A percentile compares a stretch with the other conserved stretches of the same genome.
These are phyloP conservation scores for Oligia latruncula DNA, from an alignment of 2,888 invertebrate genomes.

Conservation along the genomic window DNA sequence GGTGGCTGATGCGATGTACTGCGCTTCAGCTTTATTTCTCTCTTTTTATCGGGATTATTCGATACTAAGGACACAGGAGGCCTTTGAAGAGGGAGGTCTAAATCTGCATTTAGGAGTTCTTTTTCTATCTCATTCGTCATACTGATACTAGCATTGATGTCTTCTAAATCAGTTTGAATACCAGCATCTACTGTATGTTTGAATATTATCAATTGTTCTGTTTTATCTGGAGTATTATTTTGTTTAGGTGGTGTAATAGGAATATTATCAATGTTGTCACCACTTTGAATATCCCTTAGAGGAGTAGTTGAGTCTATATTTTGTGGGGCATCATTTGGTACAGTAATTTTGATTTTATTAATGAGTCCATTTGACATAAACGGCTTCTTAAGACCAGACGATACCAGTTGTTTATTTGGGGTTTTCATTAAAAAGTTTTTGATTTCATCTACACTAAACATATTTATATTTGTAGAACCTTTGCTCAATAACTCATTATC, in stretches of 20 bases:
- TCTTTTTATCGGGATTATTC: conserved; percentile 45
- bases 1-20: conserved; percentile 43
- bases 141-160: conserved; percentile 18
- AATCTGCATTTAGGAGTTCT: conserved; percentile 1
- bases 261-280: conserved; percentile 5
- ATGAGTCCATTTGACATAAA: conserved; percentile 25
- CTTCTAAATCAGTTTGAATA: conserved; percentile 70
- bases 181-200: conserved; percentile 67
- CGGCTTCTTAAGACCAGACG: conserved; percentile 24
- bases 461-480: conserved; percentile 59
- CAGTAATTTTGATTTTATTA: conserved; percentile 56
- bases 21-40: conserved; percentile 69
- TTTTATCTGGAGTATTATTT: conserved; percentile 17
- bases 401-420: conserved; percentile 5
- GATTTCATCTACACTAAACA: conserved; percentile 71
- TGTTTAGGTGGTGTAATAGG: not conserved
- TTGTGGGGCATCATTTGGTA: conserved; percentile 40
- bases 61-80: not conserved
- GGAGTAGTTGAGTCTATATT: not conserved
- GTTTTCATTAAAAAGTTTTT: conserved; percentile 59
- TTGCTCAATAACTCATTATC: conserved; percentile 68
- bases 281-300: not conserved
- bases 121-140: conserved; percentile 2
- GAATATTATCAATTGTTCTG: not conserved
- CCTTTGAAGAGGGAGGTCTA: not conserved